phyloP scores from a whole-genome alignment of 2,888 invertebrate species.

The Leptinotarsa rubiginosa region DNA sequence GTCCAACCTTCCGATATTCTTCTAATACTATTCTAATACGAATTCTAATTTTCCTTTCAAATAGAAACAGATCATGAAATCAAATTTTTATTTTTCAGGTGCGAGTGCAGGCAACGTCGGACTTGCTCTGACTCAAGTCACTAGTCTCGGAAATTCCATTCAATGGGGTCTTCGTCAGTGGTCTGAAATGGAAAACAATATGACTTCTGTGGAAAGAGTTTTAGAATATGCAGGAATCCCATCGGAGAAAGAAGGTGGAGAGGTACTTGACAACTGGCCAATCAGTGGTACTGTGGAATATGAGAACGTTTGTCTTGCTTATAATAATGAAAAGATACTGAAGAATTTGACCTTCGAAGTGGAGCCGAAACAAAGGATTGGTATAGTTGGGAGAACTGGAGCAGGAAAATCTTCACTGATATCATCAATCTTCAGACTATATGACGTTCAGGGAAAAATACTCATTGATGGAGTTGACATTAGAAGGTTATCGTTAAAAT shows the following conservation, averaged over 20 bases:
- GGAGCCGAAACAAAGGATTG: slow-evolving; percentile 77
- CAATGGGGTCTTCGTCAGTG: slow-evolving; percentile 82
- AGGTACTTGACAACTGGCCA: slow-evolving; percentile 76
- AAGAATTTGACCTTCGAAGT: slow-evolving; percentile 76
- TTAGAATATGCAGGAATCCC: slow-evolving; percentile 66
- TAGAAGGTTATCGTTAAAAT: slow-evolving; percentile 74
- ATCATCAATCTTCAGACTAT: slow-evolving; percentile 82
- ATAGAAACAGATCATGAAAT: too few species aligned
- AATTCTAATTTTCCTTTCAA: too few species aligned
- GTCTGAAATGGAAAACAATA: slow-evolving; percentile 82
- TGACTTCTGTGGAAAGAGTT: slow-evolving; percentile 90
- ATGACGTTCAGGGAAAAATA: slow-evolving; percentile 80
- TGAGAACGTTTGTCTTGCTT: slow-evolving; percentile 76
- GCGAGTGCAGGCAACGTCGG: slow-evolving; percentile 53
- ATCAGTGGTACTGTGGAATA: slow-evolving; percentile 76
- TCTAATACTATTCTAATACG: too few species aligned
- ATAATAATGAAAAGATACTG: slow-evolving; percentile 79
- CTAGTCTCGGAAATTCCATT: slow-evolving; percentile 76
- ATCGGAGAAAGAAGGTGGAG: slow-evolving; percentile 57
- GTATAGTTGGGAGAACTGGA: slow-evolving; percentile 86
- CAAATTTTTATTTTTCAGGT: slow-evolving; percentile 57
- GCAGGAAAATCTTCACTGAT: slow-evolving; percentile 85
- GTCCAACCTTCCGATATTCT: too few species aligned
- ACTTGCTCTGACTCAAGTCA: slow-evolving; percentile 82
- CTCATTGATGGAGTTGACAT: slow-evolving; percentile 83